phyloP scores from a whole-genome alignment of 2,888 invertebrate species.

The Cremastobaeus sp. region DNA sequence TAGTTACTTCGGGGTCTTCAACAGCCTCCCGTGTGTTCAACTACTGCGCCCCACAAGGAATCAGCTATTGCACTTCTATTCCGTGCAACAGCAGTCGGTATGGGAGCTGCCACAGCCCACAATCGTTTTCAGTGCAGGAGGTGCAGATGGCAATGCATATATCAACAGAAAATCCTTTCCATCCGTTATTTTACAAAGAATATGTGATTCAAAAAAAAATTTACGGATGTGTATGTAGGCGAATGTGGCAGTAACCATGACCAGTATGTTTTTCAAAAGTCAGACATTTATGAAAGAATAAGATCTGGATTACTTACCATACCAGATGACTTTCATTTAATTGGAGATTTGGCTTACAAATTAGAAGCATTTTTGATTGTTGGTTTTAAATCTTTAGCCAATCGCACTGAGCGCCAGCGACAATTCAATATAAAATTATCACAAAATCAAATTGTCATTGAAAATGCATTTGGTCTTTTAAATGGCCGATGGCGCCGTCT shows the following conservation, averaged over 20 bases:
- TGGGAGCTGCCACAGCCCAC: too few relatives aligned
- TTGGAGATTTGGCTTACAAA: conserved; percentile 18
- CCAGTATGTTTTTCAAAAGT: not conserved
- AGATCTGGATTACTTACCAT: too few relatives aligned
- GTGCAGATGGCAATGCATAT: too few relatives aligned
- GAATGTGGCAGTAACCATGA: not conserved
- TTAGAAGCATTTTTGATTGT: conserved; percentile 8
- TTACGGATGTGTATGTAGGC: not conserved
- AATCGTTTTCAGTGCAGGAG: too few relatives aligned
- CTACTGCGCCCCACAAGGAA: too few relatives aligned
- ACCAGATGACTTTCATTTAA: not conserved
- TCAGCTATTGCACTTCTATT: too few relatives aligned
- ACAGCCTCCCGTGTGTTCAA: too few relatives aligned
- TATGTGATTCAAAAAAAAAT: not conserved
- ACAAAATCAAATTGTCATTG: conserved; percentile 4
- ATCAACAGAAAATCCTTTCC: too few relatives aligned
- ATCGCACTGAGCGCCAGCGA: conserved; percentile 6
- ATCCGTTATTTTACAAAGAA: too few relatives aligned
- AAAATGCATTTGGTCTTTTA: conserved; percentile 14
- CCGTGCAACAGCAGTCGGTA: too few relatives aligned
- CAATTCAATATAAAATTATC: conserved; percentile 5
- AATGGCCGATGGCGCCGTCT: not conserved
- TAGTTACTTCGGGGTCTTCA: too few relatives aligned
- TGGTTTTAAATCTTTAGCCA: conserved; percentile 5
- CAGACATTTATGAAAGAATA: not conserved